A percentile compares a stretch with the other conserved stretches of the same genome.
Evolutionary conservation across 1,140 invertebrate species (phyloP).

Genomic region (Saccostrea cuccullata): DNA sequence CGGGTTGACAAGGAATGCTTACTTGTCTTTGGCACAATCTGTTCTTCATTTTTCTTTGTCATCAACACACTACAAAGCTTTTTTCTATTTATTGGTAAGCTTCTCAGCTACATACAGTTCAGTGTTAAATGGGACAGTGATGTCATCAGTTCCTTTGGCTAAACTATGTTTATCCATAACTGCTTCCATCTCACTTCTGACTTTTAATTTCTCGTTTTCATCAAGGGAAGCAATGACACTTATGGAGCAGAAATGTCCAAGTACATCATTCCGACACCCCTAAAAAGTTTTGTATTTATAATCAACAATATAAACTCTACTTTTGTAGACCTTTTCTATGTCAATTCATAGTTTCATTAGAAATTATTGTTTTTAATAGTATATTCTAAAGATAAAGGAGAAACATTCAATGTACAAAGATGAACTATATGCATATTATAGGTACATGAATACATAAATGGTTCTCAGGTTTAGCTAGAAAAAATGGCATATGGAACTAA

Average conservation of each 20-base stretch:
- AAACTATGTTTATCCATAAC: conserved; percentile 24
- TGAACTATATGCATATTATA: no score
- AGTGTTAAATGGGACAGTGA: conserved; percentile 39
- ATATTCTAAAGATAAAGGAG: no score
- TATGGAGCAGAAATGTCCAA: conserved; percentile 39
- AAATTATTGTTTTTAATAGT: no score
- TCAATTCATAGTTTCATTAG: no score
- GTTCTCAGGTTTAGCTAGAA: no score
- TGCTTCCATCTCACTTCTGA: background rate
- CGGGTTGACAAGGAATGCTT: no score
- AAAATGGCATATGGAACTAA: no score
- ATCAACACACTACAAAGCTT: background rate
- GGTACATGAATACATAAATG: no score
- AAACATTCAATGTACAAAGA: no score
- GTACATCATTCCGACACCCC: conserved; percentile 26
- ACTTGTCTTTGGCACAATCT: no score
- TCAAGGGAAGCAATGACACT: conserved; percentile 44
- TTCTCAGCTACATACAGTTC: conserved; percentile 41
- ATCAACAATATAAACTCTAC: background rate
- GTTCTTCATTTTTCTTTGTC: no score
- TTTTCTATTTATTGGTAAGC: background rate
- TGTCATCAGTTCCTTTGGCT: background rate
- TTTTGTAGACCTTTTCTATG: background rate
- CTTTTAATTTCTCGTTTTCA: conserved; percentile 33
- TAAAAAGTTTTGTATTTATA: conserved; percentile 3